Base-by-base conservation (phyloP, 2,113 vertebrate species). In the Chamaea fasciata region DNA sequence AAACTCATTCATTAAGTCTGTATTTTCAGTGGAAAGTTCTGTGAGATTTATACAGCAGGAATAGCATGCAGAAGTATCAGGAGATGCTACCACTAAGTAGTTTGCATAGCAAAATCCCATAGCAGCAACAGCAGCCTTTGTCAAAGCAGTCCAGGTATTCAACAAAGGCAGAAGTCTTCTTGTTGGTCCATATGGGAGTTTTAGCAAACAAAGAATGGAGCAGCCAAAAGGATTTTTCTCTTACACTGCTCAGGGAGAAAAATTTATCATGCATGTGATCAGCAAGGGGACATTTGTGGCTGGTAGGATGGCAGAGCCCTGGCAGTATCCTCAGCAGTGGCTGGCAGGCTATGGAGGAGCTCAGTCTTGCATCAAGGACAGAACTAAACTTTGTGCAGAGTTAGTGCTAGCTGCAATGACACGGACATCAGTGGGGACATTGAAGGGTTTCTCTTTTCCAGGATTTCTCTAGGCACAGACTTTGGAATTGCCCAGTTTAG, bases 401-500 rank as follows among this genome's bases (percentile, higher is more conserved):
- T 20, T 37, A 44, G 16, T 4, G 2, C 47, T 53, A n/a, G 42
- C 39, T 78, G 44, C 52, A 62, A 17, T 49, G 69, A 20, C 44
- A 30, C 18, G 1, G 1, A 15, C 22, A 16, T 4, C 1, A 23
- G 10, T 46, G 22, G 26, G 20, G 19, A 75, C 24, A 23, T 4
- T 4, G 20, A 31, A 64, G 50, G 5, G 6, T 31, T 83, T 78
- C 41, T 47, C 33, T 35, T 59, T 83, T 33, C 62, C 50, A 55
- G 23, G 28, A 52, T 17, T 57, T 55, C 26, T 67, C 71, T 4
- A 2, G 28, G 28, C 19, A 71, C 6, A 41, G 33, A n/a, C 7
- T 80, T 92, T 46, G n/a, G 20, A 81, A 89, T n/a, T 71, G 52
- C 31, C 18, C 37, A 3, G 5, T 76, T 82, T 31, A 86, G n/a